Evolutionary conservation across 2,113 vertebrate genomes (phyloP).

Genomic region (Nerophis lumbriciformis): DNA sequence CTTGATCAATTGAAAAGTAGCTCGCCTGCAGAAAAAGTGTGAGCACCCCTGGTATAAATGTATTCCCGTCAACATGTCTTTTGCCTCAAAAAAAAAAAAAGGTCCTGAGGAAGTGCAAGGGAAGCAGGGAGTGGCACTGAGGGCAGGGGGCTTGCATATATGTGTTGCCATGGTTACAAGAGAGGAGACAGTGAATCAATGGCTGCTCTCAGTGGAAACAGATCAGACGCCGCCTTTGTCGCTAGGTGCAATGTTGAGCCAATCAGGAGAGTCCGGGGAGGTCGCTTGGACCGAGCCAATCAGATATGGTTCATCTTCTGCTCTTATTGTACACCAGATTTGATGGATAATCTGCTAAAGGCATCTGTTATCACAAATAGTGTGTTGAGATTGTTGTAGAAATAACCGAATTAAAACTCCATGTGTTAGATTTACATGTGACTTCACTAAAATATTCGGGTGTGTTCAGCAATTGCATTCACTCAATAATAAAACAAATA

Average conservation of each 20-base stretch:
- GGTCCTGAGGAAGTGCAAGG: conserved; percentile 18
- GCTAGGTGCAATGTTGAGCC: conserved; percentile 47
- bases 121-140: conserved; percentile 29
- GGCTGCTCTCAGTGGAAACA: conserved; percentile 32
- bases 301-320: conserved; percentile 13
- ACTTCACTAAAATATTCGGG: no score
- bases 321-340: conserved; percentile 5
- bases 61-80: conserved; percentile 1
- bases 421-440: no score
- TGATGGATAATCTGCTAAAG: conserved; percentile 22
- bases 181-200: conserved; percentile 47
- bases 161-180: conserved; percentile 54
- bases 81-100: conserved; percentile 25
- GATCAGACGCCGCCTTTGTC: conserved; percentile 46
- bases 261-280: conserved; percentile 44
- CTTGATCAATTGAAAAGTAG: no score
- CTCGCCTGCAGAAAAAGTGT: no score
- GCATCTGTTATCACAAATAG: conserved; percentile 7
- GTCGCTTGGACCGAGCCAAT: conserved; percentile 43
- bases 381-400: conserved; percentile 1
- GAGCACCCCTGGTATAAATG: no score
- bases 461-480: no score
- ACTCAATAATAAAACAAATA: no score
- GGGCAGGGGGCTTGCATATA: conserved; percentile 36
- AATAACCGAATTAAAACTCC: neutral